Evolutionary conservation across 1,140 invertebrate species (phyloP).

Genomic region (Galendromus occidentalis): DNA sequence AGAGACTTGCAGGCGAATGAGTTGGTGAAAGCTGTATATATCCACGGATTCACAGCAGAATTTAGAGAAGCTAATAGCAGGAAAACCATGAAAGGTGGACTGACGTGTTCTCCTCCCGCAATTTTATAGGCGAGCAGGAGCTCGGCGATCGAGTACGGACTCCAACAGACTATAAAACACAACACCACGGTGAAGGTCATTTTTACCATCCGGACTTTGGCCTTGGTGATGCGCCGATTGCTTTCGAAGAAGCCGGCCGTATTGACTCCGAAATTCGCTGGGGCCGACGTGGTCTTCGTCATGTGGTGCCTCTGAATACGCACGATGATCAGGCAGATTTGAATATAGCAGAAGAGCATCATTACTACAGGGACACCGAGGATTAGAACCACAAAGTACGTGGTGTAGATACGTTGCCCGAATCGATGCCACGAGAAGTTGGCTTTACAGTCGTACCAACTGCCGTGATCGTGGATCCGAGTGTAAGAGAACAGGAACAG

Average conservation of each 20-base stretch:
- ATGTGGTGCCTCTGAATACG: neutral
- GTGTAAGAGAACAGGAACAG: constrained; percentile 35
- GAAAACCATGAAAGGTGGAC: constrained; percentile 39
- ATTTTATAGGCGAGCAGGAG: neutral
- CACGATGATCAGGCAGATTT: constrained; percentile 15
- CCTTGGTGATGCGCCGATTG: neutral
- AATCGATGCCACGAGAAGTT: constrained; percentile 35
- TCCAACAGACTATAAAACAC: neutral
- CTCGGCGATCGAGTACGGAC: neutral
- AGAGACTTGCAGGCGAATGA: too few relatives aligned
- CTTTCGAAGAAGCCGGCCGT: neutral
- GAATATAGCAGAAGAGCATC: constrained; percentile 17
- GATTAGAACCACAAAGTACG: constrained; percentile 29
- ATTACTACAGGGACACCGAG: constrained; percentile 21
- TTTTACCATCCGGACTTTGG: neutral
- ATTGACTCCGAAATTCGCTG: neutral
- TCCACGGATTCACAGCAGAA: constrained; percentile 59
- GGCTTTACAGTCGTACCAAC: constrained; percentile 41
- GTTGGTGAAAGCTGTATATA: constrained; percentile 31
- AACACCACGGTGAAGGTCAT: neutral
- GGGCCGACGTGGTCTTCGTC: neutral
- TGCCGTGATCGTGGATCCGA: constrained; percentile 23
- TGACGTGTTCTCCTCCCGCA: neutral
- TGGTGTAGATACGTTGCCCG: constrained; percentile 40
- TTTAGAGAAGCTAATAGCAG: constrained; percentile 49